Conservation (phyloP, 2,797 vertebrate genomes). For the Rhinophrynus dorsalis region DNA sequence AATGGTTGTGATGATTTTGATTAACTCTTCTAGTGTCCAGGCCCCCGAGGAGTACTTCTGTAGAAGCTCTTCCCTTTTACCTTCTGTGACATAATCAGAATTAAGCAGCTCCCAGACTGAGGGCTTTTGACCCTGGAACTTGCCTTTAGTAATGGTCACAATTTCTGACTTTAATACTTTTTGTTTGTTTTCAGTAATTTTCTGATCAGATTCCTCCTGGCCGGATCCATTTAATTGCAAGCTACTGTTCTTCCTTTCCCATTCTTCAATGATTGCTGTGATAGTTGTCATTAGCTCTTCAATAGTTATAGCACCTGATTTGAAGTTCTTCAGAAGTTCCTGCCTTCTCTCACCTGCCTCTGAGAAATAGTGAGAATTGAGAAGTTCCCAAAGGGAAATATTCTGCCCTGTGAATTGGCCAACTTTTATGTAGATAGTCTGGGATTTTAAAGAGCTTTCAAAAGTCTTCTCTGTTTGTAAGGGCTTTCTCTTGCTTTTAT, state of each 20-base stretch:
- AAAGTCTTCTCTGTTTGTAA: conserved; percentile 67
- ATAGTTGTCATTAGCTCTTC: conserved; percentile 23
- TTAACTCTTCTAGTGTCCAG: conserved; percentile 47
- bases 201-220: not conserved
- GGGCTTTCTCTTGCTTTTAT: not conserved
- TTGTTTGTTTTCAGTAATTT: not conserved
- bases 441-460: conserved; percentile 41
- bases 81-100: conserved; percentile 62
- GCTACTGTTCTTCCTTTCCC: not conserved
- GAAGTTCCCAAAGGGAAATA: conserved; percentile 80
- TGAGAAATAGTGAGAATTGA: conserved; percentile 72
- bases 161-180: conserved; percentile 18
- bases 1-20: conserved; percentile 16
- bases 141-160: not conserved
- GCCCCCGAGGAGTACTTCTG: conserved; percentile 55
- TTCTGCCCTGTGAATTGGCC: conserved; percentile 68
- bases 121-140: conserved; percentile 47
- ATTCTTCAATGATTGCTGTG: conserved; percentile 2
- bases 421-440: not conserved
- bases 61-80: conserved; percentile 71
- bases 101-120: conserved; percentile 60
- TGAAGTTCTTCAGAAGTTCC: conserved; percentile 69
- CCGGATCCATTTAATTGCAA: not conserved
- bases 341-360: conserved; percentile 56
- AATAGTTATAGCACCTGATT: conserved; percentile 43